Conservation (phyloP, 2,888 invertebrate species). For the Villa cingulata region DNA sequence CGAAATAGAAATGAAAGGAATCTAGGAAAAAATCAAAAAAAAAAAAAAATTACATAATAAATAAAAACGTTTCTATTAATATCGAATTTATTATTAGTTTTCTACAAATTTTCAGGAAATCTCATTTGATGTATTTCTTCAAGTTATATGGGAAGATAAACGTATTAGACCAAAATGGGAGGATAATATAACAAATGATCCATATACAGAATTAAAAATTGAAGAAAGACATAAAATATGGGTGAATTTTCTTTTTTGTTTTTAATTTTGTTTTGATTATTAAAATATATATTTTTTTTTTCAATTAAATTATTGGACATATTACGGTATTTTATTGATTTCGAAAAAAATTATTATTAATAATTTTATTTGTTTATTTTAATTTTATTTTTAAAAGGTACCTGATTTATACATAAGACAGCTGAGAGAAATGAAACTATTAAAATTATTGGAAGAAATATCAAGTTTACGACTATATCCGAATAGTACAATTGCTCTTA, state of each 20-base stretch:
- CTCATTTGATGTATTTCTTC: conserved; percentile 48
- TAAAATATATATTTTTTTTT: background rate
- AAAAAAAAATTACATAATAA: background rate
- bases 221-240: conserved; percentile 22
- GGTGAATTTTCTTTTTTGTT: conserved; percentile 12
- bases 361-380: background rate
- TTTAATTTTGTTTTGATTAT: background rate
- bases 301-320: no score
- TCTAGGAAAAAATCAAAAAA: no score
- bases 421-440: conserved; percentile 46
- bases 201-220: conserved; percentile 20
- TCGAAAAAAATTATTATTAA: no score
- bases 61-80: background rate
- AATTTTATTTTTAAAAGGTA: conserved; percentile 33
- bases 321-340: no score
- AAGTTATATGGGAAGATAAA: conserved; percentile 48
- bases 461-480: conserved; percentile 45
- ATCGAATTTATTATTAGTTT: conserved; percentile 9
- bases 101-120: conserved; percentile 40
- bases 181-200: conserved; percentile 13
- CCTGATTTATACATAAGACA: conserved; percentile 52
- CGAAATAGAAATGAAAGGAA: no score
- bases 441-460: conserved; percentile 49
- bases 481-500: conserved; percentile 49
- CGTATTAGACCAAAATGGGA: conserved; percentile 30